These are phyloP conservation scores for Drosophila aldrichi DNA, from an alignment of 2,888 invertebrate species.

Conservation along the genomic window DNA sequence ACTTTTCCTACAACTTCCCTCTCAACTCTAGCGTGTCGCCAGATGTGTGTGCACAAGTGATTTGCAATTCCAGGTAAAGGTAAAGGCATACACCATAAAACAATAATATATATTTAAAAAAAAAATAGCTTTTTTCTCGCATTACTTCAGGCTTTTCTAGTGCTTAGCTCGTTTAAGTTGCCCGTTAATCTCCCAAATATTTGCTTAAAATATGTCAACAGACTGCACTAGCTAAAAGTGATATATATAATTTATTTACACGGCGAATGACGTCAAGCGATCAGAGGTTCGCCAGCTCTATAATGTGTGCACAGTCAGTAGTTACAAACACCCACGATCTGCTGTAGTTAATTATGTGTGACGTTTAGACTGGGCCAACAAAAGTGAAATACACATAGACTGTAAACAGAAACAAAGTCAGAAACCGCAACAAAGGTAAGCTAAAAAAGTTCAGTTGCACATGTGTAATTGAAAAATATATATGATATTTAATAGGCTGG, in stretches of 20 bases:
- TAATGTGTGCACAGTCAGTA: constrained; percentile 20
- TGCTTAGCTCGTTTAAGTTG: constrained; percentile 6
- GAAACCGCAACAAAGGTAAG: constrained; percentile 35
- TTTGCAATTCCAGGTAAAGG: constrained; percentile 2
- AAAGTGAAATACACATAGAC: background rate
- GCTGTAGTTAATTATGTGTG: constrained; percentile 70
- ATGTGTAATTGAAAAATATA: background rate
- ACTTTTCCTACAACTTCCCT: background rate
- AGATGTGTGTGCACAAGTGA: background rate
- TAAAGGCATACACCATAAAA: background rate
- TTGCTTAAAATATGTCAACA: constrained; percentile 19
- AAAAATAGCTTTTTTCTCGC: background rate
- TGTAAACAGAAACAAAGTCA: constrained; percentile 20
- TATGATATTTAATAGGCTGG: background rate
- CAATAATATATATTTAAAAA: background rate
- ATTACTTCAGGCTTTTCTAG: background rate
- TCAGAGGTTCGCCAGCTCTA: constrained; percentile 26
- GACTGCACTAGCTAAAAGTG: constrained; percentile 3
- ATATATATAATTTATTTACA: constrained; percentile 50
- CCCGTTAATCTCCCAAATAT: constrained; percentile 33
- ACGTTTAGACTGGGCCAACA: constrained; percentile 39
- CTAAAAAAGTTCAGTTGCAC: constrained; percentile 1
- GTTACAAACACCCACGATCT: constrained; percentile 27
- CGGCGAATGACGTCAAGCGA: constrained; percentile 66
- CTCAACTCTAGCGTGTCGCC: background rate